Evolutionary conservation across 2,888 invertebrate genomes (phyloP), one percentile per base, ranked within the genome.

Genomic region (Pyrocoelia pectoralis): DNA sequence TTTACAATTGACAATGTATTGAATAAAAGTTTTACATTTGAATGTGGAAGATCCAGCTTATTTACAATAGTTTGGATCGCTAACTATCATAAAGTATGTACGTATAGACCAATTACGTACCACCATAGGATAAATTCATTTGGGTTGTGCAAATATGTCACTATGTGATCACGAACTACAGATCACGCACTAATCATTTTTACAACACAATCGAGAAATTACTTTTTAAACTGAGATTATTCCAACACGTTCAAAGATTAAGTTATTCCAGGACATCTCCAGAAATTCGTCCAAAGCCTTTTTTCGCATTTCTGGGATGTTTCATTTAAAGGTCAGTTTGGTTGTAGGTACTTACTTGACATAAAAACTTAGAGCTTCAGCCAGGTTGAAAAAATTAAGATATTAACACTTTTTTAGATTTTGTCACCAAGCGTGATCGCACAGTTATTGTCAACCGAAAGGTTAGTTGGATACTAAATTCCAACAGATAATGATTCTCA

Each of bases 381-480:
- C 61, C 56, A 57, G 61, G 56, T 56, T 53, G 61, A 33, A 62
- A 33, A 54, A 62, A 19, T 53, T 49, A 40, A 13, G 12, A 38
- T 17, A 29, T 33, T 17, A 54, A 29, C 54, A 52, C 43, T 28
- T 50, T 57, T 40, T 33, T 15, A 15, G 24, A 49, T 48, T 53
- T 41, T 33, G 50, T 51, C 28, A 53, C 48, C 29, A 58, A 59
- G 46, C 41, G 9, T 43, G 51, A 55, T 61, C 56, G 50, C 61
- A 13, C 41, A 56, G 49, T 28, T 49, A 53, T 60, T 48, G 49
- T 56, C 56, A 56, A 56, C 54, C 33, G 51, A 50, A 56, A 28
- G 56, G 56, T 51, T 50, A 24, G 56, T 48, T 56, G 5, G 52
- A 38, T 50, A 62, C 61, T 61, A 52, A 53, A 52, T 38, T 48